A percentile compares a stretch with the other conserved stretches of the same genome.
These are phyloP conservation scores for Pollenia angustigena DNA, from an alignment of 2,888 invertebrate species.

Conservation along the genomic window DNA sequence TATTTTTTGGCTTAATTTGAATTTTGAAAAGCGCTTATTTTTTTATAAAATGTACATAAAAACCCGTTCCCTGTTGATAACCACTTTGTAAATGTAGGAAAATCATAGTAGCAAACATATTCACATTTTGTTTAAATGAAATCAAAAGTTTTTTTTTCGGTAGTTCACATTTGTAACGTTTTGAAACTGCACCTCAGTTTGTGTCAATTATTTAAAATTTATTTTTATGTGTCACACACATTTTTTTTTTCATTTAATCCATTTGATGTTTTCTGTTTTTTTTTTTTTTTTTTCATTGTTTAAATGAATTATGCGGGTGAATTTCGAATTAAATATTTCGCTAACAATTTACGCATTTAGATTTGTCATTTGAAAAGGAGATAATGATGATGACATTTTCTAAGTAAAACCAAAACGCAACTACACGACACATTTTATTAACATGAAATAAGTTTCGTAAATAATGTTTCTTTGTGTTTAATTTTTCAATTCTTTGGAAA, in stretches of 20 bases:
- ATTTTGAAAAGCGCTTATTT: too few species aligned
- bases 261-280: conserved; percentile 3
- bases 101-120: neutral
- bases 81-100: too few species aligned
- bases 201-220: conserved; percentile 69
- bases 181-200: conserved; percentile 66
- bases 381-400: neutral
- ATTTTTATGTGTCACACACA: conserved; percentile 66
- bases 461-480: conserved; percentile 1
- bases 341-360: conserved; percentile 23
- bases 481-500: conserved; percentile 19
- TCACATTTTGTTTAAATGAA: conserved; percentile 20
- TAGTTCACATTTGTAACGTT: conserved; percentile 25
- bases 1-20: too few species aligned
- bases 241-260: conserved; percentile 16
- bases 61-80: too few species aligned
- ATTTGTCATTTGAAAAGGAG: neutral
- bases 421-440: neutral
- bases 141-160: conserved; percentile 43
- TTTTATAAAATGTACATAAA: too few species aligned
- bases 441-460: neutral
- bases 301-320: conserved; percentile 32
- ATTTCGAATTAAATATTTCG: conserved; percentile 2
- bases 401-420: neutral
- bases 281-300: conserved; percentile 6